Evolutionary conservation across 2,113 vertebrate genomes (phyloP).

Genomic region (Rhinogobius similis): DNA sequence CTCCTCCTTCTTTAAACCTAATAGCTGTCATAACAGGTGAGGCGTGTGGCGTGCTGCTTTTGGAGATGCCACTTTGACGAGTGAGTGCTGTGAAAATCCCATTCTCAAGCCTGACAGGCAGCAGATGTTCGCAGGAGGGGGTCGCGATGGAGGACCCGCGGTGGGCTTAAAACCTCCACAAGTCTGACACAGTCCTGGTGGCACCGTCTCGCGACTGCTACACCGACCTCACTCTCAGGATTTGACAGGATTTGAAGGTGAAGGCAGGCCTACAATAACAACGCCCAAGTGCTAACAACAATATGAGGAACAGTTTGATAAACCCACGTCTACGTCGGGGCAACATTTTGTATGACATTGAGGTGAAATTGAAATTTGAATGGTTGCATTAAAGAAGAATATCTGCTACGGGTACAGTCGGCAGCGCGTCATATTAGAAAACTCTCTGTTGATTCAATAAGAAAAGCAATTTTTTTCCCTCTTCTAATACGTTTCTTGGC

Average conservation of each 20-base stretch:
- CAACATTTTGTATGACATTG: neutral
- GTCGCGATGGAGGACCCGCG: constrained; percentile 12
- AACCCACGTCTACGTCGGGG: neutral
- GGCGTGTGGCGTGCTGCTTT: neutral
- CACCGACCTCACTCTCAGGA: neutral
- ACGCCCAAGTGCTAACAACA: neutral
- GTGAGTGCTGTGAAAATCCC: neutral
- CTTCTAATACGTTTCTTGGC: no score
- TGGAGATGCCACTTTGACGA: neutral
- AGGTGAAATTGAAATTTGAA: neutral
- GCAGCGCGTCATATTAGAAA: no score
- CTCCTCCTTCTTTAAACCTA: neutral
- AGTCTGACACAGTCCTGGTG: neutral
- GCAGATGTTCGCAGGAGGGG: neutral
- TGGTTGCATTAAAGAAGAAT: neutral
- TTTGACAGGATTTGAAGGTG: constrained; percentile 3
- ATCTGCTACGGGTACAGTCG: no score
- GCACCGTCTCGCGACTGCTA: neutral
- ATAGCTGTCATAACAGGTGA: neutral
- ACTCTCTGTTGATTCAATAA: no score
- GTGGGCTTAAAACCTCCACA: neutral
- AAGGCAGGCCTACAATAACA: neutral
- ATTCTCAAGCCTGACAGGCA: constrained; percentile 17
- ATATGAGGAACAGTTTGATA: neutral
- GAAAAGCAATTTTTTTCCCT: no score